A percentile compares a stretch with the other conserved stretches of the same genome.
Evolutionary conservation across 2,888 invertebrate genomes (phyloP).

Genomic region (Drosophila fungiperda): DNA sequence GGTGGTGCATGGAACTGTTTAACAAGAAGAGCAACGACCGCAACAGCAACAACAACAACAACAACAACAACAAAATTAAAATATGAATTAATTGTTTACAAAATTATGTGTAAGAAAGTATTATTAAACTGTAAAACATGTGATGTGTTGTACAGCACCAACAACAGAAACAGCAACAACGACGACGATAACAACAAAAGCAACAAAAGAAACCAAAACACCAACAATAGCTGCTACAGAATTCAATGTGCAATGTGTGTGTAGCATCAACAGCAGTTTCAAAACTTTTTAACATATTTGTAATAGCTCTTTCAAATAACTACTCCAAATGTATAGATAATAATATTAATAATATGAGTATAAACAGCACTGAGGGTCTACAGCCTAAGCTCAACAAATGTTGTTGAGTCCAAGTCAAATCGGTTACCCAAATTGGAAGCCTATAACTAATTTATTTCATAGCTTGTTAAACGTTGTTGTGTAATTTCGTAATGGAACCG

Average conservation of each 20-base stretch:
- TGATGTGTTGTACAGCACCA: slow-evolving; percentile 64
- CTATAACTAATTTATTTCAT: slow-evolving; percentile 43
- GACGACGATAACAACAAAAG: slow-evolving; percentile 29
- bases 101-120: slow-evolving; percentile 81
- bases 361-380: slow-evolving; percentile 51
- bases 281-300: slow-evolving; percentile 39
- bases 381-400: slow-evolving; percentile 38
- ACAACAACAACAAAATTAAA: slow-evolving; percentile 46
- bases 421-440: slow-evolving; percentile 37
- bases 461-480: slow-evolving; percentile 56
- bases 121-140: slow-evolving; percentile 82
- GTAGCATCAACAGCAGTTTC: slow-evolving; percentile 39
- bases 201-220: slow-evolving; percentile 18
- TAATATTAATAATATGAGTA: slow-evolving; percentile 25
- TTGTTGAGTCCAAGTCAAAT: slow-evolving; percentile 35
- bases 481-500: slow-evolving; percentile 19
- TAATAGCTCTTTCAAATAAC: slow-evolving; percentile 36
- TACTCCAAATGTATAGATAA: slow-evolving; percentile 49
- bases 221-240: not conserved
- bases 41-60: slow-evolving; percentile 37
- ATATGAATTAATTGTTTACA: slow-evolving; percentile 61
- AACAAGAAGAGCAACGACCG: slow-evolving; percentile 25
- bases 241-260: slow-evolving; percentile 49
- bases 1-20: slow-evolving; percentile 37
- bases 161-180: slow-evolving; percentile 26